Evolutionary conservation across 1,140 invertebrate genomes (phyloP), one percentile per base, ranked within the genome.

Genomic region (Cherax destructor): DNA sequence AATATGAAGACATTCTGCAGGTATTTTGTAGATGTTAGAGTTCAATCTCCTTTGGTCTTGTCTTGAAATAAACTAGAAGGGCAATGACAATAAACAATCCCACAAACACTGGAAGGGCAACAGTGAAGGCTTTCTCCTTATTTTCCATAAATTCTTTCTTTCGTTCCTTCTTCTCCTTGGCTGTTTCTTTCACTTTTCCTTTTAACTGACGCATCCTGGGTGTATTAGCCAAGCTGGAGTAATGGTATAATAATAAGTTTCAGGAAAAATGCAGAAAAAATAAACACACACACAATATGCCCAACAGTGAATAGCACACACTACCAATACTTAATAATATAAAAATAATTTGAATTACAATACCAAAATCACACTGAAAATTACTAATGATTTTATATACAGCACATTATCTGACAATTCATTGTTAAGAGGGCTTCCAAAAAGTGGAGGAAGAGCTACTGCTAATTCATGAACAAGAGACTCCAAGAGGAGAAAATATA

Each of bases 101-200:
- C 72, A 94, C 95, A 52, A 97, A 93, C 41, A 96, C 96, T 9
- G 97, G 97, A 91, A 98, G 94, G 47, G 97, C 97, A 65, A 98
- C 95, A 0, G 97, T 97, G 92, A 97, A 96, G 7, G 97, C 95
- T 94, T 97, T 96, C 93, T 97, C 96, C 92, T 97, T 97, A 92
- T 96, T 97, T 94, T 97, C 96, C 6, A 96, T 94, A 93, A 97
- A 97, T 92, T 98, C 97, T 94, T 97, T 97, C 94, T 97, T 97
- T 49, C 97, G 95, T 93, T 98, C 97, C 88, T 97, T 96, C 94
- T 97, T 97, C 94, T 98, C 97, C 94, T 96, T 97, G n/a, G 96
- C 96, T 0, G 96, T 97, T 95, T 98, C 97, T 95, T 97, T 98
- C 50, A 96, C 96, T 94, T 97, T 97, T 84, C 97, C 96, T 94